These are phyloP conservation scores for Mandrillus leucophaeus DNA, from an alignment of 2,113 vertebrate species.

Conservation along the genomic window DNA sequence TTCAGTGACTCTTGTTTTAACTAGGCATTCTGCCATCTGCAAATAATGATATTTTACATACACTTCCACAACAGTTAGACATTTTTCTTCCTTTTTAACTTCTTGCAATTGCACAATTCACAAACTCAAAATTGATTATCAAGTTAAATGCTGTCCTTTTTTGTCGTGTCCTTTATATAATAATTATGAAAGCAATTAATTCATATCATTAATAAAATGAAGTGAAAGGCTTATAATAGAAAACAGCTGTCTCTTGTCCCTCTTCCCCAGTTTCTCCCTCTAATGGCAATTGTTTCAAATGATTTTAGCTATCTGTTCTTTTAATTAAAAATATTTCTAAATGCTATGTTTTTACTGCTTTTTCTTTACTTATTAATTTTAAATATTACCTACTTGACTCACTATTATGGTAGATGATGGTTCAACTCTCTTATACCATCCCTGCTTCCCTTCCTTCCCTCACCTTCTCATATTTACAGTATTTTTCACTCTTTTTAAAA, in stretches of 20 bases:
- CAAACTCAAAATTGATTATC: not conserved
- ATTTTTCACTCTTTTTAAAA: not conserved
- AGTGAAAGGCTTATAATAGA: not conserved
- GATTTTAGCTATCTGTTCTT: not conserved
- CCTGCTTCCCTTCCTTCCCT: not conserved
- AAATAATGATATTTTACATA: conserved; percentile 1
- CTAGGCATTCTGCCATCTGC: conserved; percentile 20
- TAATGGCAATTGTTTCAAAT: not conserved
- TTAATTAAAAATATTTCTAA: conserved; percentile 23
- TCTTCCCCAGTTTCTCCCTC: not conserved
- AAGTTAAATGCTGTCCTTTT: not conserved
- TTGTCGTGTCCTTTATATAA: not conserved
- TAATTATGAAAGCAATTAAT: not conserved
- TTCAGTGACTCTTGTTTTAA: conserved; percentile 27
- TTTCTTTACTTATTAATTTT: not conserved
- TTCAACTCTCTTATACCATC: not conserved
- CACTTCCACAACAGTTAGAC: not conserved
- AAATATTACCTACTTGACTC: not conserved
- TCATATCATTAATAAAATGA: not conserved
- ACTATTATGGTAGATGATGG: not conserved
- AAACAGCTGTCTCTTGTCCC: not conserved
- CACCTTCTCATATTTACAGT: not conserved
- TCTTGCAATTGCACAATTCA: not conserved
- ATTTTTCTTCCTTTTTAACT: conserved; percentile 10
- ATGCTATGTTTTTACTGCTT: not conserved